These are phyloP conservation scores for Anguilla marmorata DNA, from an alignment of 2,797 vertebrate genomes.

Conservation along the genomic window DNA sequence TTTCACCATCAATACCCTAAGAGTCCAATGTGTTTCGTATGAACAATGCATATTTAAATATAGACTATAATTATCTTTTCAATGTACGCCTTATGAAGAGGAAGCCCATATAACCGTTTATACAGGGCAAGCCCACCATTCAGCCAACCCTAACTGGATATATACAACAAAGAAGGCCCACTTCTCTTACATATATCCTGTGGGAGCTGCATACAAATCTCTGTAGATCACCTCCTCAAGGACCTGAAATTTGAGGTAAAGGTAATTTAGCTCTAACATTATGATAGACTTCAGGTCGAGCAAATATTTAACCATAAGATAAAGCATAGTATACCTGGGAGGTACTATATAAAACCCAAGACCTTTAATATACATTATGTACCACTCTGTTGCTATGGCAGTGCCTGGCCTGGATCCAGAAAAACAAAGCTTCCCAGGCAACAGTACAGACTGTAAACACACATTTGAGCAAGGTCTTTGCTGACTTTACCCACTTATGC, in stretches of 20 bases:
- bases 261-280: background rate
- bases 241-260: background rate
- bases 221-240: background rate
- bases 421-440: constrained; percentile 40
- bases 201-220: background rate
- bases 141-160: background rate
- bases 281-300: background rate
- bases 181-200: background rate
- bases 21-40: background rate
- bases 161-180: background rate
- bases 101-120: background rate
- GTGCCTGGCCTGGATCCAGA: constrained; percentile 36
- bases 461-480: constrained; percentile 29
- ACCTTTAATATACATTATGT: constrained; percentile 22
- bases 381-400: constrained; percentile 34
- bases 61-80: too few species aligned
- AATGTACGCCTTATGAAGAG: background rate
- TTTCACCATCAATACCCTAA: background rate
- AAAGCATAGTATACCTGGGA: background rate
- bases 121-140: background rate
- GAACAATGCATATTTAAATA: too few species aligned
- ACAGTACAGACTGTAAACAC: constrained; percentile 38
- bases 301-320: background rate
- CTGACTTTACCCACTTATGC: constrained; percentile 46
- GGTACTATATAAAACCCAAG: constrained; percentile 27